Percentiles rank a stretch among this genome's conserved stretches.
phyloP scores from a whole-genome alignment of 2,797 vertebrate genomes.

The Typhlichthys eigenmanni region DNA sequence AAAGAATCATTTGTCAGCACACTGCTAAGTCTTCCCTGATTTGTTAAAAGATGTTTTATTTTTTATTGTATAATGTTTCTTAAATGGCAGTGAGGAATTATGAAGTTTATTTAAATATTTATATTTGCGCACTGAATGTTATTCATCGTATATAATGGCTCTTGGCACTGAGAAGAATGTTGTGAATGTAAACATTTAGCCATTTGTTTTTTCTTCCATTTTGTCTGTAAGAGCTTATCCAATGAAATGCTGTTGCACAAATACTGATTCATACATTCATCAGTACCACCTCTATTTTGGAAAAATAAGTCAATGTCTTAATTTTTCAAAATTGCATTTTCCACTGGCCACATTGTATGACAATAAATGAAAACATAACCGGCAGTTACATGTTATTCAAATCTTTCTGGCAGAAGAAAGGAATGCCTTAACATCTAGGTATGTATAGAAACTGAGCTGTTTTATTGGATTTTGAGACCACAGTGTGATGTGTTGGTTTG shows the following conservation, averaged over 20 bases:
- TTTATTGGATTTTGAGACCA: slow-evolving; percentile 76
- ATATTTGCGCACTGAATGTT: slow-evolving; percentile 43
- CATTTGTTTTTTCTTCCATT: slow-evolving; percentile 7
- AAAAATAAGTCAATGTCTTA: slow-evolving; percentile 46
- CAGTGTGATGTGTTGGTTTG: slow-evolving; percentile 72
- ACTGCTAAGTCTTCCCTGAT: background rate
- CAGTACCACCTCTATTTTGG: too few relatives aligned
- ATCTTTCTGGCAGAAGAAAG: slow-evolving; percentile 2
- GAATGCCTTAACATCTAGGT: slow-evolving; percentile 12
- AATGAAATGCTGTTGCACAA: slow-evolving; percentile 2
- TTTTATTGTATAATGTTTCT: slow-evolving; percentile 8
- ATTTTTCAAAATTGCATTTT: slow-evolving; percentile 34
- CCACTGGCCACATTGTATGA: slow-evolving; percentile 33
- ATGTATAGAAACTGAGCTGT: slow-evolving; percentile 71
- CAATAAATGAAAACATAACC: slow-evolving; percentile 39
- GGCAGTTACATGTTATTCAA: background rate
- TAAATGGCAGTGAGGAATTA: too few relatives aligned
- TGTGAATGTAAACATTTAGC: slow-evolving; percentile 18
- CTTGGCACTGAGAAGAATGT: slow-evolving; percentile 2
- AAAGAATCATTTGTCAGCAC: slow-evolving; percentile 1
- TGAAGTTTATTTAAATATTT: slow-evolving; percentile 10
- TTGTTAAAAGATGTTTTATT: background rate
- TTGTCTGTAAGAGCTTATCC: slow-evolving; percentile 28
- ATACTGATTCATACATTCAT: background rate
- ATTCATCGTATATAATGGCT: slow-evolving; percentile 5